Evolutionary conservation across 2,797 vertebrate species (phyloP), one percentile per base, ranked within the genome.

Genomic region (Varecia variegata): DNA sequence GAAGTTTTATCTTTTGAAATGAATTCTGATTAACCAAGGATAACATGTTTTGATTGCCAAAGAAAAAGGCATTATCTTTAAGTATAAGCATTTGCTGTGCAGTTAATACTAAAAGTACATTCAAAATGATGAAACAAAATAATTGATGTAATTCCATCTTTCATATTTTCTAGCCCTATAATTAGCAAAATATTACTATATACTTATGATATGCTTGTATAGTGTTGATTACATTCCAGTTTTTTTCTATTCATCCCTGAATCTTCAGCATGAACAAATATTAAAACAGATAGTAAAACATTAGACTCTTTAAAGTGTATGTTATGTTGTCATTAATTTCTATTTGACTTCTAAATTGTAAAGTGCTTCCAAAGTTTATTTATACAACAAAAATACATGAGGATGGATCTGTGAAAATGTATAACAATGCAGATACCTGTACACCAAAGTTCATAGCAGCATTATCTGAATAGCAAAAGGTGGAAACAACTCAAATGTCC

Each of bases 91-190:
- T 65, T 94, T 96, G 80, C 58, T 88, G 11, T 56, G 0, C 91
- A 18, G 70, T 97, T 95, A 93, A 90, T 87, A 76, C 84, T 45
- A 76, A 89, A 84, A 90, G 14, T 54, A 88, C n/a, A 85, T 82
- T 93, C 45, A 96, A 56, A 93, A 97, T 94, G 60, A 80, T 21
- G 83, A 88, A 96, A 67, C 45, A 96, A 90, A 96, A 88, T 93
- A 84, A 95, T 71, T 74, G 56, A 87, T 65, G 1, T 73, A 95
- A 81, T 89, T 96, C 89, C 56, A 80, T 74, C 25, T 70, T 96
- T 96, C 81, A 68, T 93, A 93, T 88, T 94, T 97, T 93, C 82
- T 86, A 95, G 27, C 74, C 21, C 43, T 81, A 58, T 94, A 91
- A 58, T 93, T 97, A 77, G 40, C 35, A 92, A 87, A 95, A 30